Evolutionary conservation across 2,797 vertebrate genomes (phyloP), one percentile per base, ranked within the genome.

Genomic region (Semaprochilodus insignis): DNA sequence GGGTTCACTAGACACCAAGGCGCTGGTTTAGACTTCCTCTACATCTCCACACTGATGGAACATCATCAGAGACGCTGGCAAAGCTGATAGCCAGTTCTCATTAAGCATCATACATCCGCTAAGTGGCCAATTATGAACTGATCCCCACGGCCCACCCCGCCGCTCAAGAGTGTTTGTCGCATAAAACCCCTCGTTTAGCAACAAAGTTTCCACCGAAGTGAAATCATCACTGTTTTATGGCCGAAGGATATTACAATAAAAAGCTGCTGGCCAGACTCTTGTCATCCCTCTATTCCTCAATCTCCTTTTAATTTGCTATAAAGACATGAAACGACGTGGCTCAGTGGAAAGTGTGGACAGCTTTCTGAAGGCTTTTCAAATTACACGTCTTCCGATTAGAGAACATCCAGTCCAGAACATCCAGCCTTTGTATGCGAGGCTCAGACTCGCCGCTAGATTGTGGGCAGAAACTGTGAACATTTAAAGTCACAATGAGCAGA

Each of bases 121-220:
- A 77, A 52, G 60, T 77, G 44, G 23, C 40, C 44, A 71, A 74
- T 65, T 71, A 55, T 57, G 31, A 48, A 34, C 31, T 62, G 36
- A 54, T 54, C 59, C 51, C 27, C 34, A 25, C 25, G 2, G 51
- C 11, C 36, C 71, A 81, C 51, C 23, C 63, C 27, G 16, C 80
- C 44, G 16, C 36, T 81, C 67, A n/a, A 63, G 65, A 66, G 40
- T 36, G 82, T 79, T 71, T 72, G 80, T 83, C 74, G 69, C 36
- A 63, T 78, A 81, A 80, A 83, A 76, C 11, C 0, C 11, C 40
- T 82, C 67, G 23, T 72, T 83, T 79, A 77, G 73, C 65, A 52
- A 80, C 44, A 59, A 73, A 80, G 76, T 85, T 87, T 85, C 83
- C 78, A 78, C 59, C 66, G 15, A 81, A 84, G 73, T 85, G 72